phyloP scores from a whole-genome alignment of 2,888 invertebrate genomes.

The Escarpia spicata region DNA sequence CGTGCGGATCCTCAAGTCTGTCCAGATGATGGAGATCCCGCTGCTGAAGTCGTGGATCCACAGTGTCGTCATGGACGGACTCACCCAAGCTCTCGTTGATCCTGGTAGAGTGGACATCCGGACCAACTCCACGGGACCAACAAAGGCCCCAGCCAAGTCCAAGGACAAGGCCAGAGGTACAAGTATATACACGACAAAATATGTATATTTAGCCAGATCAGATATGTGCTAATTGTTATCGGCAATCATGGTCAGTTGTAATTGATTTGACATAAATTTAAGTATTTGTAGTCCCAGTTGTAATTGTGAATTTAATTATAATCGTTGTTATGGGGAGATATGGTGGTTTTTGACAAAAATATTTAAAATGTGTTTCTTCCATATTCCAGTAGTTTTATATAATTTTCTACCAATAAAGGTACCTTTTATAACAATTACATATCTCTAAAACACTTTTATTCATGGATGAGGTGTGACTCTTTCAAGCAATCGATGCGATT shows the following conservation, averaged over 20 bases:
- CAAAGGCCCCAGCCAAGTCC: slow-evolving; percentile 36
- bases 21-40: slow-evolving; percentile 71
- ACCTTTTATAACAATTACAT: no score
- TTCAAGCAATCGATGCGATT: no score
- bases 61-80: slow-evolving; percentile 69
- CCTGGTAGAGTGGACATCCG: slow-evolving; percentile 60
- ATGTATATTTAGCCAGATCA: no score
- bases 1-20: slow-evolving; percentile 66
- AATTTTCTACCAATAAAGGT: no score
- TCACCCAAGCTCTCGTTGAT: slow-evolving; percentile 66
- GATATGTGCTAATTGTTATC: no score
- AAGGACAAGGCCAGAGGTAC: slow-evolving; percentile 36
- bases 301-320: slow-evolving; percentile 13
- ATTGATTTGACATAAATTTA: background rate
- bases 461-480: no score
- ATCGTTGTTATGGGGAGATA: background rate
- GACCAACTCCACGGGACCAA: slow-evolving; percentile 44
- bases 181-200: background rate
- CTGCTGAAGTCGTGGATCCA: slow-evolving; percentile 70
- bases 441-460: no score
- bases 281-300: background rate
- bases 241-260: background rate
- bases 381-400: no score
- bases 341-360: no score
- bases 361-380: no score